A percentile compares a stretch with the other conserved stretches of the same genome.
phyloP scores from a whole-genome alignment of 2,113 vertebrate genomes.

The Nesospiza acunhae region DNA sequence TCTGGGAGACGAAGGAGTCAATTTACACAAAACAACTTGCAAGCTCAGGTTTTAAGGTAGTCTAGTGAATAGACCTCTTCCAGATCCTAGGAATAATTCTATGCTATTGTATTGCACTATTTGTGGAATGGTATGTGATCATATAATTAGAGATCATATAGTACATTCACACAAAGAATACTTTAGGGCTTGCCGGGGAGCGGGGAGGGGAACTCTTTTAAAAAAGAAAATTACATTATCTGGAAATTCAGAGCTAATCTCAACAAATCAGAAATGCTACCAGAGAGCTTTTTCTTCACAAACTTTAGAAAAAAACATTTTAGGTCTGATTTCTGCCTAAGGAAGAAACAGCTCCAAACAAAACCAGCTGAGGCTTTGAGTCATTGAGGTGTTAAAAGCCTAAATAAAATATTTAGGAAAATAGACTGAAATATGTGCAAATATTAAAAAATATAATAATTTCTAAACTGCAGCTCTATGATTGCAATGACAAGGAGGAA shows the following conservation, averaged over 20 bases:
- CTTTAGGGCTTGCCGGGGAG: neutral
- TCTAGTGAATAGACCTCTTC: slow-evolving; percentile 26
- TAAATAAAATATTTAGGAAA: neutral
- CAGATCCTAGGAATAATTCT: slow-evolving; percentile 57
- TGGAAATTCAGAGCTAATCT: slow-evolving; percentile 8
- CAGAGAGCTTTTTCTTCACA: neutral
- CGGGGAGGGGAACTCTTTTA: neutral
- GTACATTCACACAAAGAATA: slow-evolving; percentile 43
- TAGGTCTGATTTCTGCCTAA: neutral
- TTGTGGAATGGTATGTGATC: slow-evolving; percentile 49
- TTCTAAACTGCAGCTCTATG: neutral
- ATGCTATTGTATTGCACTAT: slow-evolving; percentile 58
- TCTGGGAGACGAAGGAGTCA: neutral
- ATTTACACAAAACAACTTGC: slow-evolving; percentile 44
- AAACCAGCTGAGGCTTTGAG: neutral
- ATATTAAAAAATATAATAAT: neutral
- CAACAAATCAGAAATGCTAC: neutral
- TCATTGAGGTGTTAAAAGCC: neutral
- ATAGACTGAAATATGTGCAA: neutral
- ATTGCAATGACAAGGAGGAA: fast-evolving
- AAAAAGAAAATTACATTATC: slow-evolving; percentile 15
- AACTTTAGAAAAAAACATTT: neutral
- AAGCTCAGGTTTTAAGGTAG: slow-evolving; percentile 34
- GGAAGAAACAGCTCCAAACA: neutral
- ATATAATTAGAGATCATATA: slow-evolving; percentile 63